Percentiles rank a stretch among this genome's conserved stretches.
Conservation (phyloP, 2,888 invertebrate species). For the Caenorhabditis doughertyi region DNA sequence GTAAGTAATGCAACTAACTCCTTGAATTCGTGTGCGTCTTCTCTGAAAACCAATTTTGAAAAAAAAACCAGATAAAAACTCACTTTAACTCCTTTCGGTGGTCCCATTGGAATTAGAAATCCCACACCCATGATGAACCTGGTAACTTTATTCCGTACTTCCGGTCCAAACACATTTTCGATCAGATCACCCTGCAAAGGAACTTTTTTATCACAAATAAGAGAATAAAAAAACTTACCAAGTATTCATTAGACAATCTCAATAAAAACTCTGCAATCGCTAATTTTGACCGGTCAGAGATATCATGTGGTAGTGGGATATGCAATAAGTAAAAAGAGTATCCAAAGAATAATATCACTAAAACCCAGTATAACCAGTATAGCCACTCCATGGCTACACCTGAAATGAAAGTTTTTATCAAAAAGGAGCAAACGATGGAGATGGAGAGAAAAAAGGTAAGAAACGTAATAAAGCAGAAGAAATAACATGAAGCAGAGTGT, state of each 20-base stretch:
- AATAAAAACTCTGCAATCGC: conserved; percentile 77
- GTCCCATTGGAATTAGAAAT: conserved; percentile 45
- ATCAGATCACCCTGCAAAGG: conserved; percentile 74
- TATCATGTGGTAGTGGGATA: conserved; percentile 76
- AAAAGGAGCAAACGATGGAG: not conserved
- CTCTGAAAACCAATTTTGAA: conserved; percentile 26
- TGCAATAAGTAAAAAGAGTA: conserved; percentile 69
- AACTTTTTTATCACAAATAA: not conserved
- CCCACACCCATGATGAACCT: conserved; percentile 54
- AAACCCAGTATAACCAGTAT: conserved; percentile 63
- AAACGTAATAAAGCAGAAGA: too few species aligned
- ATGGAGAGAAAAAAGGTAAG: not conserved
- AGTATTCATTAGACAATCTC: conserved; percentile 77
- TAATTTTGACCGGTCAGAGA: conserved; percentile 78
- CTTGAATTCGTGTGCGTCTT: conserved; percentile 65
- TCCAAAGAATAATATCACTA: conserved; percentile 65
- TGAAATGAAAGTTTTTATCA: conserved; percentile 8
- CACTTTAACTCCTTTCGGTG: conserved; percentile 72
- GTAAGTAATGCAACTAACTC: conserved; percentile 78
- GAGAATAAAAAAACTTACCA: conserved; percentile 63
- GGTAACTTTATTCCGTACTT: conserved; percentile 69
- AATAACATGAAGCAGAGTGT: too few species aligned
- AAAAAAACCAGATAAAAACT: not conserved
- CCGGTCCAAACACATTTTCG: conserved; percentile 74
- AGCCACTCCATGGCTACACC: conserved; percentile 47